Evolutionary conservation across 2,888 invertebrate species (phyloP).

Genomic region (Anthrax anthrax): DNA sequence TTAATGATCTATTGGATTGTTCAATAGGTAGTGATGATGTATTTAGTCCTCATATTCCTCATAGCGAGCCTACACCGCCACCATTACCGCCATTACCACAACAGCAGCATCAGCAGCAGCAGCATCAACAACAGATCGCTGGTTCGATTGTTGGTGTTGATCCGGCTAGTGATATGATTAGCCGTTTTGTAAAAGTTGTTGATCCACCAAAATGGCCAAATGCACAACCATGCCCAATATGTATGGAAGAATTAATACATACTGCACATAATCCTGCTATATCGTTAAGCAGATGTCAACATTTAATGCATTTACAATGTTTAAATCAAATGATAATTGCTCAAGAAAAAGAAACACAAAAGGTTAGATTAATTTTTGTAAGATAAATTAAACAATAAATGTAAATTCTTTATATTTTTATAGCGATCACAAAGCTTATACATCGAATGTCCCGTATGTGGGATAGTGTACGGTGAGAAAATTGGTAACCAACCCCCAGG

Average conservation of each 20-base stretch:
- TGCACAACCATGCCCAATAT: constrained; percentile 57
- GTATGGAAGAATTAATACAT: constrained; percentile 41
- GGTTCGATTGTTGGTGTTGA: constrained; percentile 39
- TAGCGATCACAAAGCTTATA: constrained; percentile 43
- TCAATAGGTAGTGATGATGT: constrained; percentile 60
- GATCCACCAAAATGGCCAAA: constrained; percentile 51
- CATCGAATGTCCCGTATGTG: constrained; percentile 77
- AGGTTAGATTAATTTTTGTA: constrained; percentile 19
- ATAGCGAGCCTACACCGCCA: constrained; percentile 19
- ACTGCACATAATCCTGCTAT: constrained; percentile 42
- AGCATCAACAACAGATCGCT: constrained; percentile 23
- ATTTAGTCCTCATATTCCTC: constrained; percentile 29
- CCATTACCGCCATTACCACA: constrained; percentile 17
- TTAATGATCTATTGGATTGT: constrained; percentile 54
- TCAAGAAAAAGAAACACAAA: constrained; percentile 37
- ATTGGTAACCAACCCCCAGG: constrained; percentile 69
- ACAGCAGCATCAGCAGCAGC: constrained; percentile 17
- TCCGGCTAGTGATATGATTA: constrained; percentile 42
- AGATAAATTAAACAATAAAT: constrained; percentile 1
- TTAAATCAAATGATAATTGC: constrained; percentile 59
- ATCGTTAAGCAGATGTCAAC: constrained; percentile 57
- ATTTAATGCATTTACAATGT: constrained; percentile 68
- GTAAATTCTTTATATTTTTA: constrained; percentile 5
- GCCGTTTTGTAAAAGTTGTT: constrained; percentile 53
- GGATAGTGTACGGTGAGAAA: constrained; percentile 67